Percentiles rank a stretch among this genome's conserved stretches.
Conservation (phyloP, 2,888 invertebrate species). For the Cerceris ruficornis region DNA sequence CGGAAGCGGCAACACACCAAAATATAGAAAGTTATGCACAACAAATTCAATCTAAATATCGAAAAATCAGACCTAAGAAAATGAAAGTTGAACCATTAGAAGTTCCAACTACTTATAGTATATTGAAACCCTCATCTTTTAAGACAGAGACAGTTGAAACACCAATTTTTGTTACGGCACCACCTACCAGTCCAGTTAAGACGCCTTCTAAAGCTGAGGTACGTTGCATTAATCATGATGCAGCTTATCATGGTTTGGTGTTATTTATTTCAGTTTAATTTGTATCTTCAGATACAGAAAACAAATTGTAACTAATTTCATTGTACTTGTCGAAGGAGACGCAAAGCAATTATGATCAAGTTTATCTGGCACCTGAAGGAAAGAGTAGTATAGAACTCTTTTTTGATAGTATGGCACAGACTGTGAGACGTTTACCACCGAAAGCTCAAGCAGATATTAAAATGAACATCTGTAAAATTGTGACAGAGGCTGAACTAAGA, state of each 20-base stretch:
- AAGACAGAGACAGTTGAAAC: constrained; percentile 35
- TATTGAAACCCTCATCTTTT: constrained; percentile 44
- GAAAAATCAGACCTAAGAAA: constrained; percentile 72
- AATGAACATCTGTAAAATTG: constrained; percentile 77
- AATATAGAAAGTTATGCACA: constrained; percentile 69
- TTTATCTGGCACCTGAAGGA: constrained; percentile 54
- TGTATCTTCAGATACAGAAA: no score
- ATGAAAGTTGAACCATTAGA: constrained; percentile 32
- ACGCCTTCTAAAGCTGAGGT: constrained; percentile 27
- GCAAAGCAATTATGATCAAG: constrained; percentile 49
- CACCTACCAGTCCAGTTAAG: constrained; percentile 7
- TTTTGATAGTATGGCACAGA: constrained; percentile 77
- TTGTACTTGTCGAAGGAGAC: constrained; percentile 5
- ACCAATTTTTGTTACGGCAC: constrained; percentile 34
- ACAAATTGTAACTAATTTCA: no score
- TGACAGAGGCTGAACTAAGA: constrained; percentile 75
- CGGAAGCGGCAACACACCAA: constrained; percentile 33
- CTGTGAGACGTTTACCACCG: constrained; percentile 73
- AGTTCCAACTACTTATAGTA: constrained; percentile 29
- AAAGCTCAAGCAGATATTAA: constrained; percentile 77
- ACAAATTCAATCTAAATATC: constrained; percentile 75
- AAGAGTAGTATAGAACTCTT: constrained; percentile 75
- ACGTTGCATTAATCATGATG: no score
- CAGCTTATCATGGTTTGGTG: no score
- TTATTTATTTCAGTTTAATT: background rate